phyloP scores from a whole-genome alignment of 1,140 invertebrate species.

The Drosophila azteca region DNA sequence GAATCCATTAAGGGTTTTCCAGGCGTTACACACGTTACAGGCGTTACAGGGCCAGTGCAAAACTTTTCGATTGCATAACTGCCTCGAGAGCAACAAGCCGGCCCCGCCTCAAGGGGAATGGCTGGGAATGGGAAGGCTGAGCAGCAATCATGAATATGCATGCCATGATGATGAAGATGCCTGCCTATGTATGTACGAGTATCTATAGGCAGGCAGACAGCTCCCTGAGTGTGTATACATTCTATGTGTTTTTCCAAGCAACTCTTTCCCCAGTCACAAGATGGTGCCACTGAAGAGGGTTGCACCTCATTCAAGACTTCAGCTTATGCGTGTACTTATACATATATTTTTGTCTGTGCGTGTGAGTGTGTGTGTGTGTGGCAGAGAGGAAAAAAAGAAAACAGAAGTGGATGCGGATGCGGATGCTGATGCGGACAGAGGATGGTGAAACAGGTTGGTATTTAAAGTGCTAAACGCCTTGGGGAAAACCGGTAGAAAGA shows the following conservation, averaged over 20 bases:
- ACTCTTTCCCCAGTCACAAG: constrained; percentile 17
- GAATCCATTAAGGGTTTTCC: background rate
- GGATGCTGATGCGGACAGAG: background rate
- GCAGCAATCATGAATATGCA: constrained; percentile 41
- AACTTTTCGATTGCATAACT: constrained; percentile 9
- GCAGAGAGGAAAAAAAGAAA: background rate
- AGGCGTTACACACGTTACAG: no score
- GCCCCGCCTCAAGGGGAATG: no score
- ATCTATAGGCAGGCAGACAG: no score
- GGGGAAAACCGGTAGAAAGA: no score
- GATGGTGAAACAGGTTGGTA: background rate
- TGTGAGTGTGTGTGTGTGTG: no score
- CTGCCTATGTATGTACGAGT: constrained; percentile 3
- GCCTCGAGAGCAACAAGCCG: background rate
- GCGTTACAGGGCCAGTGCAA: background rate
- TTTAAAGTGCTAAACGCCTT: constrained; percentile 4
- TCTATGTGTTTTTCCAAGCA: constrained; percentile 5
- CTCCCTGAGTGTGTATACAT: background rate
- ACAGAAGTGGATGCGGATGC: background rate
- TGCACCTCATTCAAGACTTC: background rate
- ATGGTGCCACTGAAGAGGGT: constrained; percentile 30
- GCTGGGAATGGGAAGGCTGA: constrained; percentile 8
- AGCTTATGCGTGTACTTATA: no score
- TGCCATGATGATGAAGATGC: constrained; percentile 26
- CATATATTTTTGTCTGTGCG: no score